phyloP scores from a whole-genome alignment of 35 echinoderm and acorn worm species.

The Diadema setosum region DNA sequence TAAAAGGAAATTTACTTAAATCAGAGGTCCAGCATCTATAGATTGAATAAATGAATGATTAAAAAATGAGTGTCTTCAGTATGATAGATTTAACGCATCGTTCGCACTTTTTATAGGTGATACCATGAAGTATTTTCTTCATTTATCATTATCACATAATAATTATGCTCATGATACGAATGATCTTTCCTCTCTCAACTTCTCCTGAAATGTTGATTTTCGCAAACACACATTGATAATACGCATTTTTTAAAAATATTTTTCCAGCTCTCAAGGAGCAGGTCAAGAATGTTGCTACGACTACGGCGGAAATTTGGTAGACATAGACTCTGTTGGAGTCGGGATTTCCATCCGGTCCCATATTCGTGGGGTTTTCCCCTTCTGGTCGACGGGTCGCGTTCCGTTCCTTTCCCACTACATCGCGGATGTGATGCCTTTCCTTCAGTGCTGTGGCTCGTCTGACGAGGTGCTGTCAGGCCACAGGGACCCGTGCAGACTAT shows the following conservation, averaged over 20 bases:
- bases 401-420: constrained; percentile 19
- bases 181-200: too few species aligned
- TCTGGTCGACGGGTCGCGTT: background rate
- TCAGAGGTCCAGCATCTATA: too few species aligned
- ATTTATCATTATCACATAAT: too few species aligned
- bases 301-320: background rate
- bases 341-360: background rate
- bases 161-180: too few species aligned
- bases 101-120: too few species aligned
- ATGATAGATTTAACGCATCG: too few species aligned
- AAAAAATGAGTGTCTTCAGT: too few species aligned
- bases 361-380: background rate
- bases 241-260: background rate
- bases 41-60: too few species aligned
- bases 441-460: background rate
- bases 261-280: background rate
- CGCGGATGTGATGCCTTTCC: background rate
- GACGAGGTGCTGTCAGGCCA: background rate
- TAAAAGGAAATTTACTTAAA: too few species aligned
- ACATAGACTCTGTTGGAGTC: background rate
- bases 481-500: background rate
- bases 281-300: constrained; percentile 23
- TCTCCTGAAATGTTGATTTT: too few species aligned
- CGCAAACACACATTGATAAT: too few species aligned
- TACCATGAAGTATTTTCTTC: too few species aligned